Base-by-base conservation (phyloP, 1,140 invertebrate genomes). In the Oreohelix idahoensis region DNA sequence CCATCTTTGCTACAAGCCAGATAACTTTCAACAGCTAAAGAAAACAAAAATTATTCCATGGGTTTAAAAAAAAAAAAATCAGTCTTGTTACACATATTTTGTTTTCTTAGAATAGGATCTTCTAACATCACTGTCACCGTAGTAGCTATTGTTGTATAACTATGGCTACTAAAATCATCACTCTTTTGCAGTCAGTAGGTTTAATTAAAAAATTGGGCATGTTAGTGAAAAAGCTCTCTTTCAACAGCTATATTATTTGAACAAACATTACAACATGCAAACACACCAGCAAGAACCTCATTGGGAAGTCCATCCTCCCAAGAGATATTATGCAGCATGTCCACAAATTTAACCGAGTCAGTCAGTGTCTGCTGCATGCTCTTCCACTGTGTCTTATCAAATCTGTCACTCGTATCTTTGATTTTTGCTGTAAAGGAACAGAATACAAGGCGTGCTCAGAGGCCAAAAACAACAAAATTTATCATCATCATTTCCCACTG, bases 11-110 rank as follows among this genome's bases (percentile, higher is more conserved):
- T 88, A 71, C 88, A 88, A 17, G 89, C 87, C 49, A 93, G 86
- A 84, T 92, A 93, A 83, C 91, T 92, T 78, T 93, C 92, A n/a
- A 93, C 92, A 89, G 92, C 92, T 92, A 84, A 81, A 88, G 83
- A 53, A 45, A 53, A 76, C n/a, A 42, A 71, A 8, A 71, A 39
- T 36, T 2, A 71, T 35, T 35, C 32, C 10, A 11, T 20, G 2
- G 53, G 5, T 58, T 58, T 49, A 17, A 49, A 17, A 11, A 17
- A 11, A n/a, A 58, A 58, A 58, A 58, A 11, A 23, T 58, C 2
- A 15, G 10, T 45, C 5, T 45, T 45, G 42, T 15, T 45, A 45
- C 42, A 45, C 15, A 45, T 15, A 45, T 45, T 45, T 45, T 45
- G 5, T 5, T 8, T 8, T 45, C 15, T 45, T 5, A 5, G 5